phyloP scores from a whole-genome alignment of 1,140 invertebrate genomes.

The Drosophila tristis region DNA sequence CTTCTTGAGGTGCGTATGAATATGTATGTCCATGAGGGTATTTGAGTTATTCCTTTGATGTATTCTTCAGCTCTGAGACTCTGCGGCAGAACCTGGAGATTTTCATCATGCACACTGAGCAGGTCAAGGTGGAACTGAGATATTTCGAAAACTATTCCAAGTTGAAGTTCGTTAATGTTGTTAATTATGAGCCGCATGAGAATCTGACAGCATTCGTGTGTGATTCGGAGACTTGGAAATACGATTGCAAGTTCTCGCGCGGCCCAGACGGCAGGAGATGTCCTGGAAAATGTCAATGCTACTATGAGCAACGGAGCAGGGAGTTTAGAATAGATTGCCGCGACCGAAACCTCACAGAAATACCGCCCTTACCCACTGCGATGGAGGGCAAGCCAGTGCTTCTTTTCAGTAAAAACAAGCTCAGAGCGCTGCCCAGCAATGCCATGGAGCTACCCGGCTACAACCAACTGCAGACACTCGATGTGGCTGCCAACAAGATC shows the following conservation, averaged over 20 bases:
- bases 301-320: neutral
- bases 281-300: neutral
- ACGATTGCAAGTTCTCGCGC: neutral
- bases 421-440: neutral
- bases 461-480: neutral
- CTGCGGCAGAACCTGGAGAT: neutral
- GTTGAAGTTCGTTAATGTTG: constrained; percentile 1
- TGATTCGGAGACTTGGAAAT: too few species aligned
- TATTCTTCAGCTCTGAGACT: neutral
- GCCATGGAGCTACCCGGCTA: constrained; percentile 5
- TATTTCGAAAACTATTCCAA: neutral
- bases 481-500: constrained; percentile 10
- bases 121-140: neutral
- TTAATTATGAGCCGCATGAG: neutral
- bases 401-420: neutral
- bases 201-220: constrained; percentile 11
- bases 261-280: constrained; percentile 3
- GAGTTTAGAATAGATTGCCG: constrained; percentile 6
- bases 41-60: too few species aligned
- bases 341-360: neutral
- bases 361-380: constrained; percentile 9
- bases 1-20: neutral
- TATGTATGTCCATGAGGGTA: neutral
- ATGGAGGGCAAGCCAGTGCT: neutral
- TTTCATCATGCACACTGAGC: neutral